Percentiles rank a stretch among this genome's conserved stretches.
phyloP scores from a whole-genome alignment of 1,140 invertebrate genomes.

The Atopsyche davidsoni region DNA sequence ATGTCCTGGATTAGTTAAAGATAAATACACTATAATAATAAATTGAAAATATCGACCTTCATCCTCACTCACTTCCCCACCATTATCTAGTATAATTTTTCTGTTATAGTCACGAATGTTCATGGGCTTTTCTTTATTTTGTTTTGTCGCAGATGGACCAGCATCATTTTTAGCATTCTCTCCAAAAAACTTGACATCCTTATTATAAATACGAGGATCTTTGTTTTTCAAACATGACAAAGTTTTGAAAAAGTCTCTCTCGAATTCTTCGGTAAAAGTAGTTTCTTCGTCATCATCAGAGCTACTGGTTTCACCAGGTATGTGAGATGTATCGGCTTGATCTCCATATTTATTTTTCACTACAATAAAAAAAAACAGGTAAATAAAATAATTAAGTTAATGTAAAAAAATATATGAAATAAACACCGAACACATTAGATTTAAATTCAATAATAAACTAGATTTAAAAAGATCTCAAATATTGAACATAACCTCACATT shows the following conservation, averaged over 20 bases:
- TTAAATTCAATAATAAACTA: neutral
- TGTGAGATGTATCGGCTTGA: conserved; percentile 34
- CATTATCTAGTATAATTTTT: conserved; percentile 65
- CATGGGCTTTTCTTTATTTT: conserved; percentile 52
- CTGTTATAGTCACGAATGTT: conserved; percentile 76
- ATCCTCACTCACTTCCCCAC: conserved; percentile 55
- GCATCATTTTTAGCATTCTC: conserved; percentile 33
- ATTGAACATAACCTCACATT: conserved; percentile 54
- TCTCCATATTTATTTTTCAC: conserved; percentile 72
- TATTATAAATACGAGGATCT: conserved; percentile 83
- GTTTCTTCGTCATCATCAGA: conserved; percentile 58
- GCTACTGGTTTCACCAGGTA: conserved; percentile 39
- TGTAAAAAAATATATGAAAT: conserved; percentile 15
- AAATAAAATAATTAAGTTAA: conserved; percentile 4
- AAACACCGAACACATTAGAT: conserved; percentile 17
- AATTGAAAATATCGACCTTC: conserved; percentile 34
- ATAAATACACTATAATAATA: conserved; percentile 5
- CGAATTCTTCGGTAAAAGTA: conserved; percentile 57
- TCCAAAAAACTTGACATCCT: conserved; percentile 68
- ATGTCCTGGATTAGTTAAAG: conserved; percentile 6
- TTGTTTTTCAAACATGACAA: conserved; percentile 79
- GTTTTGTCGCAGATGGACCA: conserved; percentile 32
- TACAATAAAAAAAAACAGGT: conserved; percentile 35
- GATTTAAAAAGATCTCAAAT: neutral
- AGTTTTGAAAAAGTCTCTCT: conserved; percentile 82